These are phyloP conservation scores for Pemphredon lugubris DNA, from an alignment of 2,888 invertebrate genomes.

Conservation along the genomic window DNA sequence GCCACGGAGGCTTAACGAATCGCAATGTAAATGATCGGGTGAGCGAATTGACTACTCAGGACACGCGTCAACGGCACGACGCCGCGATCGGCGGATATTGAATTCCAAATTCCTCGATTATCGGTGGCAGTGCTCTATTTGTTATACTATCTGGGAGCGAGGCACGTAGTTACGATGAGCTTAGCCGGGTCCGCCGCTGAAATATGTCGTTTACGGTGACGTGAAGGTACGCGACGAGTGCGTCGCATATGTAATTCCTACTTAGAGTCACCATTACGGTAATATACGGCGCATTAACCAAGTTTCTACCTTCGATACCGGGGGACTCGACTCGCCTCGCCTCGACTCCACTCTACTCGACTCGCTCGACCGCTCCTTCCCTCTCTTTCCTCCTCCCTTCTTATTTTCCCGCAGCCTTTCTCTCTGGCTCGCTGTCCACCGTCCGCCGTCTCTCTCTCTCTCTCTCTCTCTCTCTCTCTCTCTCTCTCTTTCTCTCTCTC, in stretches of 20 bases:
- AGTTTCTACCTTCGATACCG: conserved; percentile 63
- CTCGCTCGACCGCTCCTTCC: conserved; percentile 38
- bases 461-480: neutral
- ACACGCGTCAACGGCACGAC: conserved; percentile 63
- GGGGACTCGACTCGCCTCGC: neutral
- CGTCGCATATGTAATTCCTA: conserved; percentile 79
- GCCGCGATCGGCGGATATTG: conserved; percentile 67
- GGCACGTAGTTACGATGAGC: conserved; percentile 66
- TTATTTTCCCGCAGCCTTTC: neutral
- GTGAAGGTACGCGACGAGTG: conserved; percentile 78
- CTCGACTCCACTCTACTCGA: neutral
- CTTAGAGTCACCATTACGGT: conserved; percentile 75
- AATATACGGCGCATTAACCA: conserved; percentile 74
- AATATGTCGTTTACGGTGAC: conserved; percentile 78
- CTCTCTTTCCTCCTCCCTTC: conserved; percentile 24
- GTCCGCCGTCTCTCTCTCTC: conserved; percentile 4
- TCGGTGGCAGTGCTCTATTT: conserved; percentile 66
- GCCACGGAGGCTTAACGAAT: conserved; percentile 61
- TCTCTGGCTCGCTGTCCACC: too few relatives aligned
- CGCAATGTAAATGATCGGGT: conserved; percentile 59
- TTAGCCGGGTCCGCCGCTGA: conserved; percentile 62
- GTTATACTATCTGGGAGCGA: conserved; percentile 65
- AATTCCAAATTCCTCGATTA: conserved; percentile 73
- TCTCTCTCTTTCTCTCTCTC: neutral
- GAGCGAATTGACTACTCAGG: conserved; percentile 65